Base-by-base conservation (phyloP, 2,113 vertebrate genomes). In the Bujurquina vittata region DNA sequence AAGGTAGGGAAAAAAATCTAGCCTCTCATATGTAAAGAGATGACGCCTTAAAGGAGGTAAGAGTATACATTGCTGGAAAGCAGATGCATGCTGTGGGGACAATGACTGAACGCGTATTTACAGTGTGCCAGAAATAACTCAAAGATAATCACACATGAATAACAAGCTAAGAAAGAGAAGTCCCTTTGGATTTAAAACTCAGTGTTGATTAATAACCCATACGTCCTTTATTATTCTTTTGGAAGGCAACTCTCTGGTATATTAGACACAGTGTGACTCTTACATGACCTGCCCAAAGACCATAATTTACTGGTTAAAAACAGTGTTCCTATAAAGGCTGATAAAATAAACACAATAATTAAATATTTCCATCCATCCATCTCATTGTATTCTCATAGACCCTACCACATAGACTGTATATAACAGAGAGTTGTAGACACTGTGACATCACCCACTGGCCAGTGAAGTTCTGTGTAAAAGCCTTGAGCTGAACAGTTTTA, bases 111-210 rank as follows among this genome's bases (percentile, higher is more conserved):
- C 58, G 29, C 31, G 54, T 88, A 88, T 89, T 88, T 87, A 87
- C 73, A 60, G 79, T 26, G 26, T 26, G 73, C 49, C 59, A 79
- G 59, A 87, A 92, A 88, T 88, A 88, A 80, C 60, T 75, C 2
- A 18, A 33, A 78, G 37, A 75, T 89, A 85, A 89, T 91, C 57
- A 85, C 60, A 89, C 23, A 59, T 84, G 40, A 80, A 84, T 79
- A 83, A 72, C 75, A 83, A 83, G 60, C 67, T 73, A 77, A 59
- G 69, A 73, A 54, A 8, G 20, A 61, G 17, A 75, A 33, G 2
- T 79, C 73, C 31, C 80, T 65, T 81, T 62, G 83, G 86, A 72
- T 76, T 75, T 1, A 77, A 81, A 80, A 60, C 31, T 37, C 40
- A 31, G 8, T 49, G 59, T 73, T 88, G 60, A 83, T 77, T 88